phyloP scores from a whole-genome alignment of 2,888 invertebrate species.

The Dysmachus trigonus region DNA sequence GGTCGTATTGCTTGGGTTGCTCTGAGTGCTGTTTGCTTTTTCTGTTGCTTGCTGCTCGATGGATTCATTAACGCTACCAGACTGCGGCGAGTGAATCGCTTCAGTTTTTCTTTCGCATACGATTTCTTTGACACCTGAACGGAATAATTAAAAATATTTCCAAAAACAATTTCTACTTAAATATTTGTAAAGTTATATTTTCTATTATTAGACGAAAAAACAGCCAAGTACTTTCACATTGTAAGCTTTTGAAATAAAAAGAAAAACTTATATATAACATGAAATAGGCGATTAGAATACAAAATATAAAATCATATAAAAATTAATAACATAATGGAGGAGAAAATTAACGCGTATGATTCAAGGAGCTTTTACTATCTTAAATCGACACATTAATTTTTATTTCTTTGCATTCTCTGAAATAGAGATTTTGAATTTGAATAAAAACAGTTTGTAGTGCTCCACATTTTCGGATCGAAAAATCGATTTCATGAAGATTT shows the following conservation, averaged over 20 bases:
- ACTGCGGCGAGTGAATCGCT: constrained; percentile 57
- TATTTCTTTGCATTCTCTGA: neutral
- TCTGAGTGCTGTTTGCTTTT: constrained; percentile 24
- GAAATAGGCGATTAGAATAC: neutral
- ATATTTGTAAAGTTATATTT: neutral
- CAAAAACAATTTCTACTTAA: neutral
- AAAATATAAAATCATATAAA: neutral
- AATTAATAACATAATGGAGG: neutral
- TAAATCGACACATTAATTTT: neutral
- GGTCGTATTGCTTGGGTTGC: constrained; percentile 1
- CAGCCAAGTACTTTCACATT: constrained; percentile 18
- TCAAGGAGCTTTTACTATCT: neutral
- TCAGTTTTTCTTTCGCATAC: constrained; percentile 59
- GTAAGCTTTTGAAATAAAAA: neutral
- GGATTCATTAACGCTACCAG: constrained; percentile 42
- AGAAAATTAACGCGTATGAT: neutral
- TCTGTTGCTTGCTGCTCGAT: constrained; percentile 34
- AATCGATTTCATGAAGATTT: neutral
- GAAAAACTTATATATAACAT: neutral
- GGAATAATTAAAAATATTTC: neutral
- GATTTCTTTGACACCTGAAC: constrained; percentile 57
- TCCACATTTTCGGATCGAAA: too few relatives aligned
- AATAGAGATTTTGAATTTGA: too few relatives aligned
- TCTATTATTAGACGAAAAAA: neutral
- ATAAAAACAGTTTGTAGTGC: too few relatives aligned